Percentiles rank a stretch among this genome's conserved stretches.
These are phyloP conservation scores for Lepidocyrtinus sp. DNA, from an alignment of 2,888 invertebrate species.

Conservation along the genomic window DNA sequence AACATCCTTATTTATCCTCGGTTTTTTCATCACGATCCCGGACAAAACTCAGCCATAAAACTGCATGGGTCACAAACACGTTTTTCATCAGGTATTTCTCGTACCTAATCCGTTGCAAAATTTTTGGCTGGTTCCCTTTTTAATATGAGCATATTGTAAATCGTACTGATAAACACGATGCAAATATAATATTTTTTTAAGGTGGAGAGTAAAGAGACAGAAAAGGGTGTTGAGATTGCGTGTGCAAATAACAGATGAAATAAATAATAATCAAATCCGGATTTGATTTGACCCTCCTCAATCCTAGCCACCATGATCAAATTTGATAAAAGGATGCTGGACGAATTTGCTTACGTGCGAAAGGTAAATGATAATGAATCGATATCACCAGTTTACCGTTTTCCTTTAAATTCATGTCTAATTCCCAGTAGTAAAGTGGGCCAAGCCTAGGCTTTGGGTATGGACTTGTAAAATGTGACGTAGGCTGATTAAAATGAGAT, in stretches of 20 bases:
- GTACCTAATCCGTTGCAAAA: too few species aligned
- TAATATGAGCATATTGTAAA: too few species aligned
- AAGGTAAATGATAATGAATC: background rate
- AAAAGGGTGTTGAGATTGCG: background rate
- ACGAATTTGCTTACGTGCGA: background rate
- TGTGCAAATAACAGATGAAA: background rate
- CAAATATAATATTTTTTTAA: too few species aligned
- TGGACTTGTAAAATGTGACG: background rate
- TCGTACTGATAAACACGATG: too few species aligned
- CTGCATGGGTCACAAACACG: background rate
- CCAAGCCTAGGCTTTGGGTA: background rate
- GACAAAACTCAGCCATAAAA: constrained; percentile 22
- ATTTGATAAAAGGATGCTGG: background rate
- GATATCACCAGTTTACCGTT: background rate
- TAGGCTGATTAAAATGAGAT: background rate
- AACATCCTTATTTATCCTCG: background rate
- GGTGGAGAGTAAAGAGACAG: background rate
- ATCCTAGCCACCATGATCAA: background rate
- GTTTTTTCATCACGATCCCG: constrained; percentile 18
- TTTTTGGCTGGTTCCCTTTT: too few species aligned
- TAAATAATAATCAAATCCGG: constrained; percentile 29
- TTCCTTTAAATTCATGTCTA: background rate
- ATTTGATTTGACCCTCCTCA: constrained; percentile 33
- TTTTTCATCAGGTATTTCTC: background rate
- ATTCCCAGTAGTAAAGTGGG: background rate